phyloP scores from a whole-genome alignment of 1,140 invertebrate species.

The Caerostris extrusa region DNA sequence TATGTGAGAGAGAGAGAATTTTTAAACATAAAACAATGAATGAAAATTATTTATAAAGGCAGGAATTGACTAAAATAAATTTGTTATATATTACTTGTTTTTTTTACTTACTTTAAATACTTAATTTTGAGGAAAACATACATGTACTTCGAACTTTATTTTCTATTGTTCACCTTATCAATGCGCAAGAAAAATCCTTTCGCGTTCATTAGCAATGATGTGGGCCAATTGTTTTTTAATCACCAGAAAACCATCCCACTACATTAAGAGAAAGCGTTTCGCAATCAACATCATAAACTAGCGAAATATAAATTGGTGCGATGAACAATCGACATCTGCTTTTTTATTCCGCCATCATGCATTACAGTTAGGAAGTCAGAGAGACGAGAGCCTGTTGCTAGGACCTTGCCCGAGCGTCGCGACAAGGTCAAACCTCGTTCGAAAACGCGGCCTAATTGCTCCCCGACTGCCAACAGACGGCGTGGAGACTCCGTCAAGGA shows the following conservation, averaged over 20 bases:
- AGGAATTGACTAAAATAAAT: too few species aligned
- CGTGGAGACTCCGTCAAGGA: conserved; percentile 9
- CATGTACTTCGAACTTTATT: too few species aligned
- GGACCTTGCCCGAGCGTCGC: neutral
- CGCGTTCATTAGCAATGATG: neutral
- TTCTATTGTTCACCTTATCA: too few species aligned
- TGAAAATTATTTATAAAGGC: too few species aligned
- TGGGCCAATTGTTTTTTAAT: neutral
- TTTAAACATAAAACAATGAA: too few species aligned
- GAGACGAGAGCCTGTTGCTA: neutral
- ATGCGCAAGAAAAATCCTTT: too few species aligned
- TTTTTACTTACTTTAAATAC: too few species aligned
- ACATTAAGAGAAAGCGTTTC: neutral
- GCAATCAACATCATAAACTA: neutral
- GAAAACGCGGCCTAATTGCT: neutral
- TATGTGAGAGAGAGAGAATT: too few species aligned
- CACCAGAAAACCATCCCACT: neutral
- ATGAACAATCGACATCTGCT: neutral
- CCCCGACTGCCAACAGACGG: neutral
- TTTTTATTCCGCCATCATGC: neutral
- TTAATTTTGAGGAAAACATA: too few species aligned
- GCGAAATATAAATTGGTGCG: neutral
- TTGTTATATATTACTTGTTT: too few species aligned
- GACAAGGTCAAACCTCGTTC: conserved; percentile 7
- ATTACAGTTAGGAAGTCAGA: conserved; percentile 11